Evolutionary conservation across 23 tunicate species (phyloP).

Genomic region (Styela clava): DNA sequence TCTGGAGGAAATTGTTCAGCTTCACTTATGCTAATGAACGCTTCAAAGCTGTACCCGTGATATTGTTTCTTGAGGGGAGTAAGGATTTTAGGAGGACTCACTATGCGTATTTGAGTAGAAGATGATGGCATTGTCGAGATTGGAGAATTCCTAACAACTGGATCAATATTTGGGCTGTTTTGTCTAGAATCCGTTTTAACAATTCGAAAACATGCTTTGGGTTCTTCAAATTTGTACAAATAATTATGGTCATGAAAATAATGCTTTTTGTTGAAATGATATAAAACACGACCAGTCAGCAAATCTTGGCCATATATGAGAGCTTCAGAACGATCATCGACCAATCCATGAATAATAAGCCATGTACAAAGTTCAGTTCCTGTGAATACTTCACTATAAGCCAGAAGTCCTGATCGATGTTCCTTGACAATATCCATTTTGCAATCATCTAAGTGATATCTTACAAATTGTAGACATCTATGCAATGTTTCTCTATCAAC

Average conservation of each 20-base stretch:
- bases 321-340: slow-evolving; percentile 60
- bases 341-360: slow-evolving; percentile 68
- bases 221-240: slow-evolving; percentile 54
- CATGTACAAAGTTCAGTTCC: slow-evolving; percentile 63
- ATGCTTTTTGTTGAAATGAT: slow-evolving; percentile 45
- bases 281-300: slow-evolving; percentile 61
- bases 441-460: slow-evolving; percentile 71
- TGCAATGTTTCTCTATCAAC: slow-evolving; percentile 40
- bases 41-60: slow-evolving; percentile 19
- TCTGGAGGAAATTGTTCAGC: neutral
- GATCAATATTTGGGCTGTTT: neutral
- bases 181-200: neutral
- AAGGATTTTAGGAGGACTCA: no score
- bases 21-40: slow-evolving; percentile 5
- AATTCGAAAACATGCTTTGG: neutral
- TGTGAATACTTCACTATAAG: slow-evolving; percentile 35
- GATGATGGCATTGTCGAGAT: neutral
- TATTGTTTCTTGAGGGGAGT: neutral
- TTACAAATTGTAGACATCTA: slow-evolving; percentile 52
- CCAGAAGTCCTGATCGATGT: slow-evolving; percentile 9
- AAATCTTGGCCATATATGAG: slow-evolving; percentile 55
- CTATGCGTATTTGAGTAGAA: neutral
- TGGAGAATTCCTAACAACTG: neutral
- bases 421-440: slow-evolving; percentile 31
- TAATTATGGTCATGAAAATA: slow-evolving; percentile 59